These are phyloP conservation scores for Scaptodrosophila latifasciaeformis DNA, from an alignment of 2,888 invertebrate genomes.

Conservation along the genomic window DNA sequence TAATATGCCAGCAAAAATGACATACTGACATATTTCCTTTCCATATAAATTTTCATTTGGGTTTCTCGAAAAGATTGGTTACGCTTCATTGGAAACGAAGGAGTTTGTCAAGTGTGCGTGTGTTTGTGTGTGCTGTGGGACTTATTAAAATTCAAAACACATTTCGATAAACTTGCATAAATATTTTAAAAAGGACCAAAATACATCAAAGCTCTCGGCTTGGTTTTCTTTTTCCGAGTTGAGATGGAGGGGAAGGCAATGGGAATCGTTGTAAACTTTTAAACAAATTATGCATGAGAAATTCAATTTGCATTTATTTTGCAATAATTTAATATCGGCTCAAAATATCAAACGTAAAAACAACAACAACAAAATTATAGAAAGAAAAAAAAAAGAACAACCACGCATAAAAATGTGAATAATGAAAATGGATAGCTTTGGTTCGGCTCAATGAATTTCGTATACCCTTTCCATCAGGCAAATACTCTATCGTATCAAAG, in stretches of 20 bases:
- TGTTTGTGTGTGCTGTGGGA: conserved; percentile 8
- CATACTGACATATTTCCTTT: too few relatives aligned
- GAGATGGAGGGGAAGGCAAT: too few relatives aligned
- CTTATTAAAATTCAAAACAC: conserved; percentile 58
- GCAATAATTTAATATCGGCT: conserved; percentile 65
- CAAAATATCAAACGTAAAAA: conserved; percentile 35
- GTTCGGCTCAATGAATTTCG: neutral
- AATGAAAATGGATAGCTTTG: neutral
- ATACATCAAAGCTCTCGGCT: conserved; percentile 52
- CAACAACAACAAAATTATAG: conserved; percentile 24
- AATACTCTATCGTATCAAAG: too few relatives aligned
- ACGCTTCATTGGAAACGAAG: too few relatives aligned
- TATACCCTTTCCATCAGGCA: too few relatives aligned
- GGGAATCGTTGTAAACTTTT: conserved; percentile 39
- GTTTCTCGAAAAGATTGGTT: too few relatives aligned
- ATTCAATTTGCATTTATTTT: conserved; percentile 69
- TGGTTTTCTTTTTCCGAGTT: neutral
- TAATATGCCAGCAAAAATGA: too few relatives aligned
- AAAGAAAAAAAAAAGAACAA: conserved; percentile 36
- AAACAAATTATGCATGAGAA: conserved; percentile 67
- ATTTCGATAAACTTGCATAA: conserved; percentile 35
- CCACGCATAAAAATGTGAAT: conserved; percentile 15
- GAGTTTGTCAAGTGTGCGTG: too few relatives aligned
- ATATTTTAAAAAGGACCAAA: conserved; percentile 8
- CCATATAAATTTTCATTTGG: too few relatives aligned